phyloP scores from a whole-genome alignment of 2,113 vertebrate genomes.

The Dromas ardeola region DNA sequence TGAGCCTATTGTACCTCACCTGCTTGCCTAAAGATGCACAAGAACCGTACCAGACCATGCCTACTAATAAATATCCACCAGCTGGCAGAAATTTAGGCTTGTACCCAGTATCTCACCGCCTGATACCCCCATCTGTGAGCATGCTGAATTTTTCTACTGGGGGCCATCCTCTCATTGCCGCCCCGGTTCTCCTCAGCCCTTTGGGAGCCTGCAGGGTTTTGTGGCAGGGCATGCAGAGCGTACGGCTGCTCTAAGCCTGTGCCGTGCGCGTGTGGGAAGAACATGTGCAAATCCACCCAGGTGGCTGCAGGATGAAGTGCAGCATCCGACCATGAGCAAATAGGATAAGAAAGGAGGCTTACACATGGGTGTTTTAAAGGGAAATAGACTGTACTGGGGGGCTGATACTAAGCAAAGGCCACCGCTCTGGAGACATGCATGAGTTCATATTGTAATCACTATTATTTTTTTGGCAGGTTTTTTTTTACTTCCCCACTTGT shows the following conservation, averaged over 20 bases:
- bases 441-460: not conserved
- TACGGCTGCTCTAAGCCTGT: no score
- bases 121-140: not conserved
- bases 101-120: not conserved
- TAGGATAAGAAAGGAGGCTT: not conserved
- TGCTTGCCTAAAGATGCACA: fast-evolving
- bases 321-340: not conserved
- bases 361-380: not conserved
- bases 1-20: not conserved
- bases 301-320: not conserved
- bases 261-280: not conserved
- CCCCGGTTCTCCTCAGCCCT: not conserved
- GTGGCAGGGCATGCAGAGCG: not conserved
- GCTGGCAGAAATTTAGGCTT: not conserved
- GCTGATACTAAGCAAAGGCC: not conserved
- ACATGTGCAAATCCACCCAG: not conserved
- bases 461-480: not conserved
- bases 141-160: not conserved
- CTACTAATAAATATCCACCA: not conserved
- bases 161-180: not conserved
- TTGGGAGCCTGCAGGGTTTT: not conserved
- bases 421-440: not conserved
- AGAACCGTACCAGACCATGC: not conserved
- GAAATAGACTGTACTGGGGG: not conserved
- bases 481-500: not conserved